These are phyloP conservation scores for Apis cerana DNA, from an alignment of 1,140 invertebrate species.

Conservation along the genomic window DNA sequence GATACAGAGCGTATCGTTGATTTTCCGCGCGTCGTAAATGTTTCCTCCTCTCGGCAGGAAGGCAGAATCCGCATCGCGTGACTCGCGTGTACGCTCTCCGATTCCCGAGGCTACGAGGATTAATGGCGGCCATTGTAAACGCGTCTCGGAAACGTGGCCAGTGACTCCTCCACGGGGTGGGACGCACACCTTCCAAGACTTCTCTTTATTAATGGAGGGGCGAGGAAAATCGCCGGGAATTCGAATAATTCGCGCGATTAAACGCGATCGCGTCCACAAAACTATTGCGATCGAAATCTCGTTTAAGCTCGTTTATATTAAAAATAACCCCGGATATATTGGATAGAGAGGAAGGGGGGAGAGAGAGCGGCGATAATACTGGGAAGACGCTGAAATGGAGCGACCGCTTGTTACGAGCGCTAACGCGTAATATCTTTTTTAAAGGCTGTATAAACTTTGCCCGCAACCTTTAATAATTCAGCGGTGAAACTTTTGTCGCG, in stretches of 20 bases:
- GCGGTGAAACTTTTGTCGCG: neutral
- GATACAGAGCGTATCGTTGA: conserved; percentile 42
- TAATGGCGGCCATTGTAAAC: conserved; percentile 48
- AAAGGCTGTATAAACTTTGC: neutral
- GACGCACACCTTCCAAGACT: neutral
- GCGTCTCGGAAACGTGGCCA: conserved; percentile 55
- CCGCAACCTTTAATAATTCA: neutral
- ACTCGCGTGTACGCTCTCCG: conserved; percentile 27
- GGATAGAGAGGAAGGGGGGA: no score
- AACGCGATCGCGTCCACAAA: no score
- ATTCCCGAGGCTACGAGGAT: conserved; percentile 36
- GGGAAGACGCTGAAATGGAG: no score
- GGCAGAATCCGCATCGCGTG: conserved; percentile 50
- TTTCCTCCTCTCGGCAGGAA: conserved; percentile 18
- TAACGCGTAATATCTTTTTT: neutral
- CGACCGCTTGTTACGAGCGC: neutral
- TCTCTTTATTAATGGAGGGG: neutral
- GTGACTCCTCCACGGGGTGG: conserved; percentile 22
- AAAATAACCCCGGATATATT: no score
- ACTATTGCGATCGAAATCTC: no score
- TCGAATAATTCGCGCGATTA: no score
- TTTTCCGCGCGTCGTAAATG: conserved; percentile 47
- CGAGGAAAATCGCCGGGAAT: neutral
- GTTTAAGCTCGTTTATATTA: no score
- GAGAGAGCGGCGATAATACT: no score